phyloP scores from a whole-genome alignment of 2,797 vertebrate species.

The Kryptolebias ocellatus region DNA sequence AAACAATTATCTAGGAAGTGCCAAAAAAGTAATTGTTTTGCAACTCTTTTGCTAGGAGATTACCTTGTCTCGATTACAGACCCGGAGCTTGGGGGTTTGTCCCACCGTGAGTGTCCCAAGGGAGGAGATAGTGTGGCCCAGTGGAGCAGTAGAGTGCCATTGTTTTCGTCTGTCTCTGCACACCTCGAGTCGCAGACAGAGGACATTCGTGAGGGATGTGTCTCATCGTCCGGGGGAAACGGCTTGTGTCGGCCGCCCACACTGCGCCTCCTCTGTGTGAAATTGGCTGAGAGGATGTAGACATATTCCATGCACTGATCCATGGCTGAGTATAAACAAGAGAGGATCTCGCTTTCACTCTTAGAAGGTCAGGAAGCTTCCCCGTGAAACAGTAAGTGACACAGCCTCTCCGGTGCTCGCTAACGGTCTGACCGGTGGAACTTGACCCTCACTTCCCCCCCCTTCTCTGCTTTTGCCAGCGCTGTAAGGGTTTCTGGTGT shows the following conservation, averaged over 20 bases:
- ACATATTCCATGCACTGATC: constrained; percentile 88
- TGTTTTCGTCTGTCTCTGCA: constrained; percentile 67
- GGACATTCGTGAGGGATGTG: constrained; percentile 80
- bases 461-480: constrained; percentile 34
- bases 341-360: constrained; percentile 78
- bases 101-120: constrained; percentile 55
- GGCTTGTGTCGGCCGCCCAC: constrained; percentile 84
- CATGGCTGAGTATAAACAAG: constrained; percentile 86
- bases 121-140: constrained; percentile 72
- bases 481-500: constrained; percentile 50
- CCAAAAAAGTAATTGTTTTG: constrained; percentile 31
- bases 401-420: constrained; percentile 72
- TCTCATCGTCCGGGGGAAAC: constrained; percentile 78
- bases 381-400: constrained; percentile 81
- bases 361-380: constrained; percentile 82
- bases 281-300: constrained; percentile 88
- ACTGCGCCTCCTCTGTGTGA: constrained; percentile 83
- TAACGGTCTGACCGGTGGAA: constrained; percentile 76
- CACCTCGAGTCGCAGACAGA: constrained; percentile 68
- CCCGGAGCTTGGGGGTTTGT: constrained; percentile 46
- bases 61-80: constrained; percentile 40
- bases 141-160: constrained; percentile 79
- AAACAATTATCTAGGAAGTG: constrained; percentile 16
- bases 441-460: constrained; percentile 55
- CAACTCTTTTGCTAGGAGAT: constrained; percentile 31